Conservation (phyloP, 2,113 vertebrate genomes). For the Sprattus sprattus region DNA sequence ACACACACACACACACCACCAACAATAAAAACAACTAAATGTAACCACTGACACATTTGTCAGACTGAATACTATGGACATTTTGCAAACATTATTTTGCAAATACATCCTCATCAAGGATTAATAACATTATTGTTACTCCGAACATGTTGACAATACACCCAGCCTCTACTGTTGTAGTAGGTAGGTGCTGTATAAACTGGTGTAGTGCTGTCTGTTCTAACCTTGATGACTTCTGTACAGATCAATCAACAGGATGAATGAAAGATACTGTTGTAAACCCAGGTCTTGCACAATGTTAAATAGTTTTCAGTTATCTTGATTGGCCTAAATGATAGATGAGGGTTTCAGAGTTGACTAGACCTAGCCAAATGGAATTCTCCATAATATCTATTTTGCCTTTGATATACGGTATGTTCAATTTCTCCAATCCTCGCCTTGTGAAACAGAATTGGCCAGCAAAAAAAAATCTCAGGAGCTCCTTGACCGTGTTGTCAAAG, state of each 20-base stretch:
- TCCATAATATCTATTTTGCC: too few relatives aligned
- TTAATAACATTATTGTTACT: too few relatives aligned
- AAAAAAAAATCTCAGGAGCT: background rate
- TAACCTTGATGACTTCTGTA: background rate
- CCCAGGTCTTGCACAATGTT: too few relatives aligned
- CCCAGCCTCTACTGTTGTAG: background rate
- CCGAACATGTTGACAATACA: background rate
- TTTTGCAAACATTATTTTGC: background rate
- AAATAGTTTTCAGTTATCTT: too few relatives aligned
- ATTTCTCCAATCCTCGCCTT: background rate
- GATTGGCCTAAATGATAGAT: background rate
- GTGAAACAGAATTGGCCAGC: background rate
- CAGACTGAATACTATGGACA: background rate
- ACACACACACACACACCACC: background rate
- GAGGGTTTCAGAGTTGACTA: background rate
- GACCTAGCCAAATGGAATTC: background rate
- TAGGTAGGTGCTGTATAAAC: background rate
- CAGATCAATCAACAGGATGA: background rate
- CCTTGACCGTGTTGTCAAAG: background rate
- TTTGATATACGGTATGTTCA: too few relatives aligned
- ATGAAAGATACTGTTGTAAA: background rate
- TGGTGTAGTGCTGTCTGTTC: background rate
- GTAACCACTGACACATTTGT: background rate
- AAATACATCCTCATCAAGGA: background rate
- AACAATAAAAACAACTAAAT: background rate